Conservation (phyloP, 2,888 invertebrate species). For the Aromia moschata region DNA sequence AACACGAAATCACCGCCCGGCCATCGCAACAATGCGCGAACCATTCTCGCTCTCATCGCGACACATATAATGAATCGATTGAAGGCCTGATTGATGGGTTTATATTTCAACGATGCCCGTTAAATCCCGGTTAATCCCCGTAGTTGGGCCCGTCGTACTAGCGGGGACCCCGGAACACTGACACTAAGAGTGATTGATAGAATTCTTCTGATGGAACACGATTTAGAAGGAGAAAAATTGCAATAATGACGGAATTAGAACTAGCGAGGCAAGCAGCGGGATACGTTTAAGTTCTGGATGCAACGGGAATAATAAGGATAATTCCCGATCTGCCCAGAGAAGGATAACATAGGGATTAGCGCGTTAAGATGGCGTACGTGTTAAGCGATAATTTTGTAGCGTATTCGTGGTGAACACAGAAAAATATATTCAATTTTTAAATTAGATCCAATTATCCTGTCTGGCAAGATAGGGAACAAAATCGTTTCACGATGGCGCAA, state of each 20-base stretch:
- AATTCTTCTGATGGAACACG: constrained; percentile 53
- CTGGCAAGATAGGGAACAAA: too few relatives aligned
- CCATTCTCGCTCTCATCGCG: constrained; percentile 24
- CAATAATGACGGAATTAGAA: constrained; percentile 58
- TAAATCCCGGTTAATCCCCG: constrained; percentile 56
- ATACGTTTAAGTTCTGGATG: constrained; percentile 18
- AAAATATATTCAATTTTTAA: too few relatives aligned
- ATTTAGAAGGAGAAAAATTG: constrained; percentile 55
- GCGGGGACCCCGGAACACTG: constrained; percentile 51
- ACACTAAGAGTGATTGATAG: constrained; percentile 64
- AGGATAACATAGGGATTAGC: constrained; percentile 4
- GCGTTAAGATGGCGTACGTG: background rate
- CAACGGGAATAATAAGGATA: constrained; percentile 13
- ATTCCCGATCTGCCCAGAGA: background rate
- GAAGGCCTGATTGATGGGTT: constrained; percentile 58
- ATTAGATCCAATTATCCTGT: too few relatives aligned
- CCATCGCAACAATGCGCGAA: constrained; percentile 8
- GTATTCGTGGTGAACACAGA: too few relatives aligned
- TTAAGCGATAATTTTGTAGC: too few relatives aligned
- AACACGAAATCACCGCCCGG: constrained; percentile 9
- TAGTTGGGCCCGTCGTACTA: constrained; percentile 40
- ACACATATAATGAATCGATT: constrained; percentile 35
- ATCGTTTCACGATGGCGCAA: too few relatives aligned
- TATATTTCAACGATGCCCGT: constrained; percentile 57
- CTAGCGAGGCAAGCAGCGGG: constrained; percentile 8